phyloP scores from a whole-genome alignment of 2,888 invertebrate species.

The Chaetoderma sp. region DNA sequence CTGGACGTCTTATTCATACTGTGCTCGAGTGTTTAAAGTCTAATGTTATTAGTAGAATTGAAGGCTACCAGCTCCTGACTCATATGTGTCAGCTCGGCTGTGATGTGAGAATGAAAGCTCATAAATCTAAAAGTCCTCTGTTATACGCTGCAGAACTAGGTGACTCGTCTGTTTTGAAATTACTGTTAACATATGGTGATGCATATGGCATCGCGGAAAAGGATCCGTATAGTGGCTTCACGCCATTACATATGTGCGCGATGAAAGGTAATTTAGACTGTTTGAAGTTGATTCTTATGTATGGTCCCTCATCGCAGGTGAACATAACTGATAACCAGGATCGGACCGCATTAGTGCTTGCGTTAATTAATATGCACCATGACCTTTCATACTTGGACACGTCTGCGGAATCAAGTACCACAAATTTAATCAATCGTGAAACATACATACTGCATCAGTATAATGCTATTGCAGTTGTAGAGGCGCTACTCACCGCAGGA shows the following conservation, averaged over 20 bases:
- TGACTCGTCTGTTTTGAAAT: slow-evolving; percentile 34
- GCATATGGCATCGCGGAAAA: slow-evolving; percentile 29
- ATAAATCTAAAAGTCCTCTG: slow-evolving; percentile 38
- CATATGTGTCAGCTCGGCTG: slow-evolving; percentile 35
- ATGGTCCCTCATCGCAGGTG: slow-evolving; percentile 28
- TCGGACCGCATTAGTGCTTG: slow-evolving; percentile 36
- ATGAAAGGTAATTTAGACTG: slow-evolving; percentile 45
- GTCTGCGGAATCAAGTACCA: not conserved
- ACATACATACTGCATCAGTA: slow-evolving; percentile 36
- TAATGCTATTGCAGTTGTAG: slow-evolving; percentile 39
- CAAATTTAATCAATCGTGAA: slow-evolving; percentile 16
- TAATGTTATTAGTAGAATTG: slow-evolving; percentile 25
- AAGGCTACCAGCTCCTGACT: slow-evolving; percentile 31
- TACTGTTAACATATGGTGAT: slow-evolving; percentile 30
- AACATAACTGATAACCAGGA: slow-evolving; percentile 32
- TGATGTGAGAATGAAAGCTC: slow-evolving; percentile 42
- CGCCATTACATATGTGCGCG: slow-evolving; percentile 45
- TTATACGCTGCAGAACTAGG: slow-evolving; percentile 42
- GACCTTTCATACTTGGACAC: slow-evolving; percentile 30
- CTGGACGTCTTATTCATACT: slow-evolving; percentile 45
- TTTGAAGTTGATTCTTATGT: slow-evolving; percentile 35
- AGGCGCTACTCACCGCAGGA: slow-evolving; percentile 38
- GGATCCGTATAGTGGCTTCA: slow-evolving; percentile 36
- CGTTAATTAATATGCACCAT: slow-evolving; percentile 37
- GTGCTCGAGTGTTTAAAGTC: slow-evolving; percentile 40